phyloP scores from a whole-genome alignment of 2,797 vertebrate species.

The Fistularia tabacaria region DNA sequence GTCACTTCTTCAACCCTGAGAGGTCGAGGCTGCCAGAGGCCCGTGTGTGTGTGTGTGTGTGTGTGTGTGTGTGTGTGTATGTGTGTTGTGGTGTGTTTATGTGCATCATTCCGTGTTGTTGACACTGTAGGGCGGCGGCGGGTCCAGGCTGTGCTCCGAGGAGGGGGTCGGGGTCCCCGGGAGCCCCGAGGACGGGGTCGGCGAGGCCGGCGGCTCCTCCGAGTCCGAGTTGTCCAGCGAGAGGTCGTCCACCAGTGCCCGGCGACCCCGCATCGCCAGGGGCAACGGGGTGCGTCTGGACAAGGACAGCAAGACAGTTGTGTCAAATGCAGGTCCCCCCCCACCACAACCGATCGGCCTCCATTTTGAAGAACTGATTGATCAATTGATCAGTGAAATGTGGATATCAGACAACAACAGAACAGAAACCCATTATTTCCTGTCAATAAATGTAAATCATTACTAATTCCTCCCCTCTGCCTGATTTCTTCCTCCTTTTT shows the following conservation, averaged over 20 bases:
- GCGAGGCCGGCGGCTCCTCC: constrained; percentile 78
- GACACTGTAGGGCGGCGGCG: constrained; percentile 68
- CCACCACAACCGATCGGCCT: no score
- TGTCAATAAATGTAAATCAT: no score
- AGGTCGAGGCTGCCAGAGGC: constrained; percentile 32
- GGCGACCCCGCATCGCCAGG: constrained; percentile 76
- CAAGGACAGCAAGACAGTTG: background rate
- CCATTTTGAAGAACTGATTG: no score
- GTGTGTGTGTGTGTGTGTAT: constrained; percentile 22
- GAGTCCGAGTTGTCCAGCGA: constrained; percentile 87
- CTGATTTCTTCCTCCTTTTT: no score
- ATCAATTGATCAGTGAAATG: no score
- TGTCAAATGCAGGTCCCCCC: background rate
- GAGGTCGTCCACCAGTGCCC: constrained; percentile 84
- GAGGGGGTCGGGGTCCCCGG: constrained; percentile 73
- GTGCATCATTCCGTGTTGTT: constrained; percentile 72
- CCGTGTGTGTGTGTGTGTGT: constrained; percentile 26
- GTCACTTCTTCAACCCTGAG: constrained; percentile 45
- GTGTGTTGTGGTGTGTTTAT: constrained; percentile 12
- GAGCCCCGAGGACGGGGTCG: constrained; percentile 72
- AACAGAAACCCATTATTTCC: no score
- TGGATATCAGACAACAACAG: no score
- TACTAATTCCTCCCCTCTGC: no score
- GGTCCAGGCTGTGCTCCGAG: constrained; percentile 68
- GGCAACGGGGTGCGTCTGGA: constrained; percentile 75